Evolutionary conservation across 2,888 invertebrate species (phyloP).

Genomic region (Meta bourneti): DNA sequence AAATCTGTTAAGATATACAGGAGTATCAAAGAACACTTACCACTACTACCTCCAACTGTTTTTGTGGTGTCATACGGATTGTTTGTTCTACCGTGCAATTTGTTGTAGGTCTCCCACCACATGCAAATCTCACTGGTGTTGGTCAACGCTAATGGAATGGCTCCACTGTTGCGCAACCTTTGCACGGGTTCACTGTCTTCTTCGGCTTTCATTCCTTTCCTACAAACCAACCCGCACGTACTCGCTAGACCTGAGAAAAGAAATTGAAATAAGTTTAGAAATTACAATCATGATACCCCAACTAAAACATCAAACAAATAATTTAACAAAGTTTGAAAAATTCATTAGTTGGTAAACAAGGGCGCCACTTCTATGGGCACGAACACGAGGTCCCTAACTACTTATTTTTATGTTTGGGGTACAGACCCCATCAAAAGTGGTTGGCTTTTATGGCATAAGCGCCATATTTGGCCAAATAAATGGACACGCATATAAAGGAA

Average conservation of each 20-base stretch:
- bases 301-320: neutral
- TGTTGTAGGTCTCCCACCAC: constrained; percentile 92
- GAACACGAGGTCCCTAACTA: no score
- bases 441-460: no score
- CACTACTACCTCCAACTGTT: constrained; percentile 92
- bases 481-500: no score
- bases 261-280: neutral
- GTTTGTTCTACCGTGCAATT: constrained; percentile 88
- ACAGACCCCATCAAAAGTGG: no score
- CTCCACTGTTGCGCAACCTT: constrained; percentile 86
- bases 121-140: constrained; percentile 83
- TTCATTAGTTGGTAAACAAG: no score
- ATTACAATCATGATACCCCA: no score
- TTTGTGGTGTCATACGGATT: constrained; percentile 91
- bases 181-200: constrained; percentile 87
- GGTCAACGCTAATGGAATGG: constrained; percentile 86
- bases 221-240: constrained; percentile 66
- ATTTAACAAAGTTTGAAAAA: neutral
- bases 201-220: constrained; percentile 85
- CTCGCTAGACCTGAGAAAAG: constrained; percentile 59
- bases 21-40: constrained; percentile 85
- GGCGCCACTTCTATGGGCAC: no score
- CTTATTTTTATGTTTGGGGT: no score
- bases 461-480: no score
- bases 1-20: no score